A percentile compares a stretch with the other conserved stretches of the same genome.
These are phyloP conservation scores for Deilephila porcellus DNA, from an alignment of 2,888 invertebrate genomes.

Conservation along the genomic window DNA sequence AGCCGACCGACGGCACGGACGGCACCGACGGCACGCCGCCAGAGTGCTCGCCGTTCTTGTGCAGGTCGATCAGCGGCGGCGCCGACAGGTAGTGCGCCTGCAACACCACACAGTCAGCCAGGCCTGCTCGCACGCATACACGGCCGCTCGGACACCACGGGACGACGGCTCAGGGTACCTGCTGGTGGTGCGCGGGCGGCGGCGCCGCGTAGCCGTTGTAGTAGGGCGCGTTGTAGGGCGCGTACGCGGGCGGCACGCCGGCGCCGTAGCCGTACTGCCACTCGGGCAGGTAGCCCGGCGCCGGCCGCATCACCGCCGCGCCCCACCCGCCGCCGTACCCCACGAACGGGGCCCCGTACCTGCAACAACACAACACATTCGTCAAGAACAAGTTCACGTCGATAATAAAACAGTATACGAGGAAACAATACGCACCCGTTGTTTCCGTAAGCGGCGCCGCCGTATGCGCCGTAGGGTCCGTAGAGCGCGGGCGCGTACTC, in stretches of 20 bases:
- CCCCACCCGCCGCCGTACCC: slow-evolving; percentile 76
- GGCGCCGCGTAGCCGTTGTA: slow-evolving; percentile 79
- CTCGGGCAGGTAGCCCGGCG: slow-evolving; percentile 80
- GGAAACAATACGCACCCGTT: slow-evolving; percentile 60
- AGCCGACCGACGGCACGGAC: slow-evolving; percentile 79
- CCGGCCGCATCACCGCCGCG: slow-evolving; percentile 78
- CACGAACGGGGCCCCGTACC: slow-evolving; percentile 79
- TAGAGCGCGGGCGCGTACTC: slow-evolving; percentile 68
- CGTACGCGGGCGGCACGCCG: slow-evolving; percentile 59
- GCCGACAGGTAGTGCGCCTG: slow-evolving; percentile 77
- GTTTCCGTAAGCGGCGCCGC: slow-evolving; percentile 66
- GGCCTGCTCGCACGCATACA: background rate
- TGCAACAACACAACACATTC: slow-evolving; percentile 36
- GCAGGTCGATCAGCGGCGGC: slow-evolving; percentile 75
- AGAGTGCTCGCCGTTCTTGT: slow-evolving; percentile 73
- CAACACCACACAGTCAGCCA: slow-evolving; percentile 32
- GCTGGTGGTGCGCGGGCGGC: slow-evolving; percentile 78
- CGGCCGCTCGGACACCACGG: background rate
- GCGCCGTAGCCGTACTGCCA: slow-evolving; percentile 78
- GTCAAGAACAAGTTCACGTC: background rate
- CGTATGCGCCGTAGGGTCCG: slow-evolving; percentile 70
- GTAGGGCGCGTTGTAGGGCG: slow-evolving; percentile 78
- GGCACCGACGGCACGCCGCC: slow-evolving; percentile 67
- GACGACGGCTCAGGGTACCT: slow-evolving; percentile 55
- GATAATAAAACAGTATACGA: background rate